Base-by-base conservation (phyloP, 2,113 vertebrate genomes). In the Zapornia atra region DNA sequence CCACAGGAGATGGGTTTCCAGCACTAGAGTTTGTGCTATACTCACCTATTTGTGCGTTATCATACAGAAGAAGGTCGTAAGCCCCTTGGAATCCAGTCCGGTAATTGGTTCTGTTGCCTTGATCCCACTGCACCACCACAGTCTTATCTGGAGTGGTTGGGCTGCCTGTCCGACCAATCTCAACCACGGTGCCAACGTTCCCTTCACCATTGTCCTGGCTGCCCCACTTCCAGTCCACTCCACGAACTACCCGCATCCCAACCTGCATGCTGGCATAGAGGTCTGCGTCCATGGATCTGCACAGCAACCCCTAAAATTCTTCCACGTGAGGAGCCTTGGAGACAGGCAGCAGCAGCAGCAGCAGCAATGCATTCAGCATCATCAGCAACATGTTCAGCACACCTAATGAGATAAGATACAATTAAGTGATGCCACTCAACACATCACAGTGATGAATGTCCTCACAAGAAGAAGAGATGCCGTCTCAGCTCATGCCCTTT, bases 81-180 rank as follows among this genome's bases (percentile, higher is more conserved):
- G 99, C 98, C 4, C 99, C 99, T 97, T 99, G 99, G 98, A 99
- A 99, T 42, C 99, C 99, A 0, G 99, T 99, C 34, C 99, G 98
- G 51, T 99, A 99, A 97, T 99, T 99, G 72, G 99, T 99, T 34
- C 99, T 98, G 21, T 99, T 99, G 85, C 99, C 99, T 38, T 99
- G 99, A 95, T 99, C 99, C 99, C 99, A 99, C 98, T 99, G 99
- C 80, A 99, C 99, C 4, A 99, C 99, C 64, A 99, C 99, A 0
- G 99, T 99, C 96, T 99, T 99, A 95, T 99, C 99, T 0, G 99
- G 99, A 0, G 99, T 99, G 3, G 99, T 99, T 29, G 99, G 99
- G 98, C 99, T 99, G 92, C 99, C 99, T 15, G 99, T 98, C 16
- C 99, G 98, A 36, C 99, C 99, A 5, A 99, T 99, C 97, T 99